Percentiles rank a stretch among this genome's conserved stretches.
phyloP scores from a whole-genome alignment of 2,888 invertebrate species.

The Brassicogethes aeneus region DNA sequence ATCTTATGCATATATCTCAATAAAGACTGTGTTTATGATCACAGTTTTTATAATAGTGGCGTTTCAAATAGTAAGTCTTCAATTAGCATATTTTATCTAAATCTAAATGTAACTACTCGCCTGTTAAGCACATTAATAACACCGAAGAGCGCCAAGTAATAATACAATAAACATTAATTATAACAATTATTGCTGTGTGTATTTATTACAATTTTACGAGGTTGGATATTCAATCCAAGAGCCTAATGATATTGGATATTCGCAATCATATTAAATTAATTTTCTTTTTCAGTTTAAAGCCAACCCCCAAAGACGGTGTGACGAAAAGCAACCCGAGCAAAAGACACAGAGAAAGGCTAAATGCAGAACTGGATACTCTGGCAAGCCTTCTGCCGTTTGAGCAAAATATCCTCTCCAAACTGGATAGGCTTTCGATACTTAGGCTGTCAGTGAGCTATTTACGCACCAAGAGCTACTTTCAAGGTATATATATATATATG shows the following conservation, averaged over 20 bases:
- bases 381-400: slow-evolving; percentile 93
- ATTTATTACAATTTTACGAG: too few species aligned
- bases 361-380: slow-evolving; percentile 95
- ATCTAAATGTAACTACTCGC: neutral
- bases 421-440: slow-evolving; percentile 95
- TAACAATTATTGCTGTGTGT: too few species aligned
- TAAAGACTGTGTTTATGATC: too few species aligned
- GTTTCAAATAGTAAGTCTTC: too few species aligned
- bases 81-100: neutral
- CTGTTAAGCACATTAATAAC: neutral
- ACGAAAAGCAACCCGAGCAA: slow-evolving; percentile 98
- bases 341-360: slow-evolving; percentile 92
- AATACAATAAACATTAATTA: neutral
- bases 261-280: too few species aligned
- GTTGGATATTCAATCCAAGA: too few species aligned
- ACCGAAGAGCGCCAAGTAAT: neutral
- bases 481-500: slow-evolving; percentile 84
- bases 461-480: slow-evolving; percentile 98
- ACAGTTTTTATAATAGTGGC: too few species aligned
- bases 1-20: too few species aligned
- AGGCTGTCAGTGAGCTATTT: slow-evolving; percentile 97
- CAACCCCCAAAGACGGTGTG: slow-evolving; percentile 89
- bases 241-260: too few species aligned
- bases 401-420: slow-evolving; percentile 94
- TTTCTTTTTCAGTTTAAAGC: slow-evolving; percentile 86